Percentiles rank a stretch among this genome's conserved stretches.
phyloP scores from a whole-genome alignment of 37 sponge, comb jelly and placozoan genomes.

The Petrosia ficiformis region DNA sequence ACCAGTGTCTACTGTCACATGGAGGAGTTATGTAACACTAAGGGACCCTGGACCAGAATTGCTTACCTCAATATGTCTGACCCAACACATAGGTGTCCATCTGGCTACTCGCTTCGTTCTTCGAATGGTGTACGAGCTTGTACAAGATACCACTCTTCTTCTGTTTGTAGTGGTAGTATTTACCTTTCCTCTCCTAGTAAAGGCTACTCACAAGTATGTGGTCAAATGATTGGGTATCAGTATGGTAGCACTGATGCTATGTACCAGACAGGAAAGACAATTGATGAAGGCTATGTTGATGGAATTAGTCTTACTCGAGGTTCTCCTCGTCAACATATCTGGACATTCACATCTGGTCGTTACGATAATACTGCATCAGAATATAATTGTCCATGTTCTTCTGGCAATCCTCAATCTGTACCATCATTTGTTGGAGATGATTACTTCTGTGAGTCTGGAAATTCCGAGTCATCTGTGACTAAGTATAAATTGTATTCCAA shows the following conservation, averaged over 20 bases:
- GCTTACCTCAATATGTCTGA: not conserved
- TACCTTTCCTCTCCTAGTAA: not conserved
- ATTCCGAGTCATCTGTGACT: not conserved
- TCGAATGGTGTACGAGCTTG: not conserved
- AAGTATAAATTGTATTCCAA: not conserved
- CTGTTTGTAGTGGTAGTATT: not conserved
- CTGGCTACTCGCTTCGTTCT: not conserved
- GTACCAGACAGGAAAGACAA: not conserved
- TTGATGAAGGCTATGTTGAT: constrained; percentile 3
- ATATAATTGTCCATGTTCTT: constrained; percentile 3
- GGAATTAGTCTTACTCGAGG: constrained; percentile 1
- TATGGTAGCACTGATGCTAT: not conserved
- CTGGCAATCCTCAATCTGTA: not conserved
- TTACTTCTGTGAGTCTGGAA: constrained; percentile 30
- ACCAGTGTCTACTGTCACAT: not conserved
- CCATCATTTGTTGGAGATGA: constrained; percentile 19
- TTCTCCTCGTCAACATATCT: constrained; percentile 5
- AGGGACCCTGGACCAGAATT: not conserved
- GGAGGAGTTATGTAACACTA: not conserved
- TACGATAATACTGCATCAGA: not conserved
- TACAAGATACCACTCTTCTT: not conserved
- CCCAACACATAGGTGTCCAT: not conserved
- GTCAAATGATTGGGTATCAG: not conserved
- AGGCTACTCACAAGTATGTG: not conserved
- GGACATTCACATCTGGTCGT: constrained; percentile 16